Evolutionary conservation across 2,797 vertebrate genomes (phyloP).

Genomic region (Oreortyx pictus): DNA sequence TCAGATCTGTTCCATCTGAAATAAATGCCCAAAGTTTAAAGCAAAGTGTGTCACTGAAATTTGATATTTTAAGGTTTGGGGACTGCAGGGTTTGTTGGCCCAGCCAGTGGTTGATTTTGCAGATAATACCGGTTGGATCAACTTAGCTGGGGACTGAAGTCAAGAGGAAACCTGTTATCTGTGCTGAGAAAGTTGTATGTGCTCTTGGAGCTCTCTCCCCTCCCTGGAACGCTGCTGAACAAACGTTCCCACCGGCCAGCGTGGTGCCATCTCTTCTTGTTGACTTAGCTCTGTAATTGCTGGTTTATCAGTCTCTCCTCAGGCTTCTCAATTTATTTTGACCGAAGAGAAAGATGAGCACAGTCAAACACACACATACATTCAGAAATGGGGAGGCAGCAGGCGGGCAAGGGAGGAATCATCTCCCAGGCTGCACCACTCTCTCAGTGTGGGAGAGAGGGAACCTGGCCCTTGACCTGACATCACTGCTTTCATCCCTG

Average conservation of each 20-base stretch:
- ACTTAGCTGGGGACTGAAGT: not conserved
- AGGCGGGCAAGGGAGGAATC: not conserved
- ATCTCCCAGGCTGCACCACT: not conserved
- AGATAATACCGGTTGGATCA: not conserved
- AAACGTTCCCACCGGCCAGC: slow-evolving; percentile 12
- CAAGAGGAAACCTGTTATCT: slow-evolving; percentile 48
- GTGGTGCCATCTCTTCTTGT: slow-evolving; percentile 64
- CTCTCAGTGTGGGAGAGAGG: not conserved
- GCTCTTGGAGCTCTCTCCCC: not conserved
- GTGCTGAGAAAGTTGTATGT: slow-evolving; percentile 23
- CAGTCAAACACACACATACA: accelerated
- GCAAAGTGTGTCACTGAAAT: not conserved
- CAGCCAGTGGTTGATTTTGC: not conserved
- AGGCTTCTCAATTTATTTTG: slow-evolving; percentile 17
- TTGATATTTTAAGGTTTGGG: not conserved
- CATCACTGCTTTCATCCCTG: not conserved
- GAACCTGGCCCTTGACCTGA: not conserved
- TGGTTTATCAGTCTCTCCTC: slow-evolving; percentile 57
- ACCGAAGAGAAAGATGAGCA: not conserved
- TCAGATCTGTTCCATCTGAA: not conserved
- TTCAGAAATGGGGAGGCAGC: not conserved
- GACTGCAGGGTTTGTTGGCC: not conserved
- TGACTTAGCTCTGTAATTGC: slow-evolving; percentile 65
- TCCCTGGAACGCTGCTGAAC: not conserved
- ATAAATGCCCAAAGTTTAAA: not conserved